These are phyloP conservation scores for Cetoscarus ocellatus DNA, from an alignment of 2,797 vertebrate species.

Conservation along the genomic window DNA sequence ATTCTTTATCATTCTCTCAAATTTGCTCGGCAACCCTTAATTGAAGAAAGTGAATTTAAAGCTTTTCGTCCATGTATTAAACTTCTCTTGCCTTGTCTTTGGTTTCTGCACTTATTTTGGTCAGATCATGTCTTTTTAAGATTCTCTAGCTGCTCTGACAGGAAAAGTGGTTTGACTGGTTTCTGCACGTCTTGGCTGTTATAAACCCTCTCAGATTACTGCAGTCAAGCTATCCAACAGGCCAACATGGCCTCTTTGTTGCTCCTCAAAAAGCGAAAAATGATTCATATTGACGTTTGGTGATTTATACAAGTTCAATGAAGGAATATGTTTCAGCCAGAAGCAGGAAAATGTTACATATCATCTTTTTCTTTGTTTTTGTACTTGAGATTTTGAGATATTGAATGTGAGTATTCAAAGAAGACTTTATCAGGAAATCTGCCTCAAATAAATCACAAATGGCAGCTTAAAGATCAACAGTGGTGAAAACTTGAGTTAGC, in stretches of 20 bases:
- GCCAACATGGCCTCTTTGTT: constrained; percentile 14
- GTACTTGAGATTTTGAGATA: constrained; percentile 4
- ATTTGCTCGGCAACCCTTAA: too few relatives aligned
- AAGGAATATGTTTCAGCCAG: not conserved
- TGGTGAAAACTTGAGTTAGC: not conserved
- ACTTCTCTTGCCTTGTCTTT: too few relatives aligned
- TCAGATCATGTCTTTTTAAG: constrained; percentile 13
- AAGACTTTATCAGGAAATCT: constrained; percentile 17
- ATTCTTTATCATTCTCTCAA: too few relatives aligned
- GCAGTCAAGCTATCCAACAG: constrained; percentile 34
- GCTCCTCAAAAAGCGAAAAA: constrained; percentile 3
- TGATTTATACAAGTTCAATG: constrained; percentile 11
- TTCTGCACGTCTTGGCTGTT: constrained; percentile 33
- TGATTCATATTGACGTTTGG: constrained; percentile 18
- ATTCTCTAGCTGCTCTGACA: constrained; percentile 24
- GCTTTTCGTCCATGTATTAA: too few relatives aligned
- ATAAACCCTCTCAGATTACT: constrained; percentile 44
- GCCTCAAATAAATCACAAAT: constrained; percentile 17
- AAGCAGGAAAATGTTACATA: constrained; percentile 13
- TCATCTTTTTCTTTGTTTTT: constrained; percentile 17
- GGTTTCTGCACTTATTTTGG: not conserved
- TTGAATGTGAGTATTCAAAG: constrained; percentile 26
- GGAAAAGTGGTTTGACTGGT: constrained; percentile 45
- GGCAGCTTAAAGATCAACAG: not conserved
- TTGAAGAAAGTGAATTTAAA: too few relatives aligned